These are phyloP conservation scores for Channa striata DNA, from an alignment of 2,797 vertebrate genomes.

Conservation along the genomic window DNA sequence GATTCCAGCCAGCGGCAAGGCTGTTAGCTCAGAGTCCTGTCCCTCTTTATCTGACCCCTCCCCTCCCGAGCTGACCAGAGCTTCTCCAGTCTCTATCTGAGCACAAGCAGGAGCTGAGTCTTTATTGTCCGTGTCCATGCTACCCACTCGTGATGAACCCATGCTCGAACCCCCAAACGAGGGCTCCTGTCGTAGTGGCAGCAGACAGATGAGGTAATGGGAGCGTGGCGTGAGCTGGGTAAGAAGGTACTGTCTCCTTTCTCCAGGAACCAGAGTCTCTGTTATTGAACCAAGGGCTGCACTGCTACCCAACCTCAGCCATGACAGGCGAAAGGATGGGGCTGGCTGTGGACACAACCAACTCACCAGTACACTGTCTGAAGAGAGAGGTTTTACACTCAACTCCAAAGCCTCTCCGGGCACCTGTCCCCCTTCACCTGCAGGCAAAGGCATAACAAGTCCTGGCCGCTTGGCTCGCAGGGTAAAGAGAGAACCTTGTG, in stretches of 20 bases:
- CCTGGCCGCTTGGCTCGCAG: constrained; percentile 89
- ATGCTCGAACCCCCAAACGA: constrained; percentile 68
- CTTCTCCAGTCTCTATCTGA: constrained; percentile 91
- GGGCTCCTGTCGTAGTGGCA: constrained; percentile 84
- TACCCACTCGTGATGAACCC: constrained; percentile 63
- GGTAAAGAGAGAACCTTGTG: constrained; percentile 92
- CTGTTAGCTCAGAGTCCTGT: constrained; percentile 83
- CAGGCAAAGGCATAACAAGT: constrained; percentile 86
- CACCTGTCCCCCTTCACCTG: constrained; percentile 81
- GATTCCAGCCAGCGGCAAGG: constrained; percentile 91
- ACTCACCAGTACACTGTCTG: constrained; percentile 91
- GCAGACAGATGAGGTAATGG: constrained; percentile 94
- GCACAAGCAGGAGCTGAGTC: constrained; percentile 90
- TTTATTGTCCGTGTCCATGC: constrained; percentile 81
- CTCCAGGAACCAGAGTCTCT: constrained; percentile 93
- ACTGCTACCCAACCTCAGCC: constrained; percentile 91
- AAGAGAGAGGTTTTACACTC: constrained; percentile 90
- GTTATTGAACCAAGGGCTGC: constrained; percentile 93
- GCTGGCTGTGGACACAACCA: constrained; percentile 89
- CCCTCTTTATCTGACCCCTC: constrained; percentile 77
- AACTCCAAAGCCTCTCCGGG: constrained; percentile 87
- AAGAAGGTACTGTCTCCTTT: constrained; percentile 93
- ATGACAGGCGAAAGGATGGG: constrained; percentile 91
- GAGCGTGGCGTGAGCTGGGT: constrained; percentile 92
- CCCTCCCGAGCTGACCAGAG: constrained; percentile 66